Evolutionary conservation across 2,888 invertebrate species (phyloP), one percentile per base, ranked within the genome.

Genomic region (Octonoba sinensis): DNA sequence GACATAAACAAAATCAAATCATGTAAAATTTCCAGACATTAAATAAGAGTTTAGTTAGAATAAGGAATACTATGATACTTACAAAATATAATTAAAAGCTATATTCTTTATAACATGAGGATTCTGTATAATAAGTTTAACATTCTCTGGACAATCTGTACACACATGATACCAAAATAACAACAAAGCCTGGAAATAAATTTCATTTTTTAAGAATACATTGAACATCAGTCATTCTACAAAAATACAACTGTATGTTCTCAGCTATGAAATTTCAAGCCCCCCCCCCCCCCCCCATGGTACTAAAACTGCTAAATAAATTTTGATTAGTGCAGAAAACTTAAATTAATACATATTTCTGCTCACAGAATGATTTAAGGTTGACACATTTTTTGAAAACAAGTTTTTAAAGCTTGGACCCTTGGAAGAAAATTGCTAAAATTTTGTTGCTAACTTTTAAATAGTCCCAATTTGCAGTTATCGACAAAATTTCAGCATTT

Each of bases 61-160:
- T 46, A 22, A 16, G 47, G 18, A 64, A 46, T 16, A 54, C 24
- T 70, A 59, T 16, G 13, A 62, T 78, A 91, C 94, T 93, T 90
- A 96, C 96, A 97, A 90, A 89, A 97, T 97, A 87, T 97, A 97
- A 89, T 96, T 97, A 90, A 96, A 97, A 84, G 96, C 96, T 89
- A 97, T 96, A 89, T 97, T 96, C 89, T 96, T 96, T 64, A 93
- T 94, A 84, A 97, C 94, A 86, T 94, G 92, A 57, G 93, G 93
- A 89, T 96, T 96, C 87, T 94, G 93, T 77, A 96, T 92, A 86
- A 96, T 95, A 72, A 95, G 91, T 87, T 94, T 93, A 54, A 97
- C 93, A 89, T 97, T 97, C 89, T 97, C 97, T 0, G 95, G 94
- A 88, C 97, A 97, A 89, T 97, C 97, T 11, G 93, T 91, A 86